Evolutionary conservation across 2,113 vertebrate species (phyloP).

Genomic region (Myotis davidii): DNA sequence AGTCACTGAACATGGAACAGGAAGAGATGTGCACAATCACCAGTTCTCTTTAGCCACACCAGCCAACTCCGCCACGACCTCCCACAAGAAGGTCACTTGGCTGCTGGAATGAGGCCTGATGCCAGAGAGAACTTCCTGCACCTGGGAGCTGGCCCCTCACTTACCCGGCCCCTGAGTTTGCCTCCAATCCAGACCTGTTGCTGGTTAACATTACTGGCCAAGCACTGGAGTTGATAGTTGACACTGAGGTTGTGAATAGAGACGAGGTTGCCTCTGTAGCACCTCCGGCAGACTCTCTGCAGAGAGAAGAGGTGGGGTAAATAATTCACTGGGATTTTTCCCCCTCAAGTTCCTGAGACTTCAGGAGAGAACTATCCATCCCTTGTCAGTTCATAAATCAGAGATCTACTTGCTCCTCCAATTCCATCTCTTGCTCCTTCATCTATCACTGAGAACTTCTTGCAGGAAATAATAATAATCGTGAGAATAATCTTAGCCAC

Average conservation of each 20-base stretch:
- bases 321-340: background rate
- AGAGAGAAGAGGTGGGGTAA: background rate
- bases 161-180: background rate
- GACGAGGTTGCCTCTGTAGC: background rate
- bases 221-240: fast-evolving
- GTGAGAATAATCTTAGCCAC: background rate
- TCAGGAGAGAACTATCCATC: background rate
- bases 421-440: background rate
- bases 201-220: fast-evolving
- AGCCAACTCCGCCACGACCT: background rate
- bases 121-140: background rate
- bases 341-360: background rate
- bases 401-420: background rate
- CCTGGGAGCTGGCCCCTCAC: background rate
- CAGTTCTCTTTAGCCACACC: background rate
- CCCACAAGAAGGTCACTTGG: background rate
- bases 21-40: background rate
- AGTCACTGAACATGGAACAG: background rate
- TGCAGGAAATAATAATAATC: background rate
- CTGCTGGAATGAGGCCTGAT: no score
- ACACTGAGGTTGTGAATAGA: background rate
- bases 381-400: background rate
- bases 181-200: conserved; percentile 74
- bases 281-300: fast-evolving
- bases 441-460: background rate